Base-by-base conservation (phyloP, 2,113 vertebrate species). In the Halichoerus grypus region DNA sequence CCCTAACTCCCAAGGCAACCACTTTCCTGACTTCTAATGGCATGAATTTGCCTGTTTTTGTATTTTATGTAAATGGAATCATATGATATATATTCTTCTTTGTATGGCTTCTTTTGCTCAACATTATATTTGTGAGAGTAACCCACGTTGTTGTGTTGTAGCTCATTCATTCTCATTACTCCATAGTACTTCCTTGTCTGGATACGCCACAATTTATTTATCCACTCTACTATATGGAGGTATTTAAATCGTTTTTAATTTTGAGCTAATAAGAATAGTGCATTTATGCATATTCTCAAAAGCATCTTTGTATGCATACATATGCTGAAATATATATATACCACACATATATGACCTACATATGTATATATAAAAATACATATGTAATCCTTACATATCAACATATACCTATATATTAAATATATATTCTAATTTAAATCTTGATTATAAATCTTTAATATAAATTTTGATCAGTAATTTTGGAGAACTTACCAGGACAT, bases 401-500 rank as follows among this genome's bases (percentile, higher is more conserved):
- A 77, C 6, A 67, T 69, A 33, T 36, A 67, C 28, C 26, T 67
- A 36, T 51, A 55, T 55, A 81, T 22, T 84, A 84, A 84, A 79
- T 91, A 77, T 82, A 84, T 42, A 77, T 15, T 61, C 51, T 36
- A 76, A 63, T 26, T 22, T 77, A 51, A 83, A 72, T 83, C 15
- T 89, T 76, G 74, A 49, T 76, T 46, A 76, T 76, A 49, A 49
- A 77, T 77, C 14, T 77, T 49, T 77, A 77, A 77, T 77, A 10
- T 76, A 76, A 76, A 16, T 49, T 65, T 94, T 96, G 63, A 65
- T 83, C 57, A 90, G 13, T 65, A 92, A 67, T 77, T 92, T 92
- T 90, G 31, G 53, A 91, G 46, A 87, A 33, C n/a, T 87, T 65
- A 53, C 2, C 46, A 91, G 9, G 24, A 2, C 33, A 16, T 67